phyloP scores from a whole-genome alignment of 2,113 vertebrate genomes.

The Aramus guarauna region DNA sequence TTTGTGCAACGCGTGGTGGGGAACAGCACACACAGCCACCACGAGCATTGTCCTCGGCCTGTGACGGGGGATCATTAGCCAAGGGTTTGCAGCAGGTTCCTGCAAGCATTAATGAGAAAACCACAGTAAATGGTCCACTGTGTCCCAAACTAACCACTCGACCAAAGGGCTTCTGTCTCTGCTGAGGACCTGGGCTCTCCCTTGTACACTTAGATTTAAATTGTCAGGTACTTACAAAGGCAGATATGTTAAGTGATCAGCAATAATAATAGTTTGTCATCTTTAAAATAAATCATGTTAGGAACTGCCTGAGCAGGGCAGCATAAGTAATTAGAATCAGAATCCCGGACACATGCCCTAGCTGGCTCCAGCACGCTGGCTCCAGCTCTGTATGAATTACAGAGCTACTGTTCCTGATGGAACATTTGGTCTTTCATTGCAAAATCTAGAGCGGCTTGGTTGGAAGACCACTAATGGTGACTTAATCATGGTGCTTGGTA shows the following conservation, averaged over 20 bases:
- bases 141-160: not conserved
- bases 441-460: not conserved
- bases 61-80: rapidly evolving
- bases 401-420: not conserved
- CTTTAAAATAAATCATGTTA: conserved; percentile 35
- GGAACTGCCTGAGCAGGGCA: conserved; percentile 52
- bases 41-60: rapidly evolving
- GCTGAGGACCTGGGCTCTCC: not conserved
- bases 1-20: not conserved
- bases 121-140: not conserved
- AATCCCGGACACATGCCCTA: not conserved
- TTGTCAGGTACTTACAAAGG: not conserved
- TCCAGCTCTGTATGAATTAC: not conserved
- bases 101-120: rapidly evolving
- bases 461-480: not conserved
- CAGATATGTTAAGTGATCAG: conserved; percentile 47
- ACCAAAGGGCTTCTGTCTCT: not conserved
- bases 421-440: not conserved
- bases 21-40: rapidly evolving
- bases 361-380: not conserved
- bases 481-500: not conserved
- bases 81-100: not conserved
- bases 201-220: not conserved
- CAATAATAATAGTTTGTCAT: conserved; percentile 31
- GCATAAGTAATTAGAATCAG: conserved; percentile 28